Evolutionary conservation across 2,113 vertebrate genomes (phyloP).

Genomic region (Dipodomys ordii): DNA sequence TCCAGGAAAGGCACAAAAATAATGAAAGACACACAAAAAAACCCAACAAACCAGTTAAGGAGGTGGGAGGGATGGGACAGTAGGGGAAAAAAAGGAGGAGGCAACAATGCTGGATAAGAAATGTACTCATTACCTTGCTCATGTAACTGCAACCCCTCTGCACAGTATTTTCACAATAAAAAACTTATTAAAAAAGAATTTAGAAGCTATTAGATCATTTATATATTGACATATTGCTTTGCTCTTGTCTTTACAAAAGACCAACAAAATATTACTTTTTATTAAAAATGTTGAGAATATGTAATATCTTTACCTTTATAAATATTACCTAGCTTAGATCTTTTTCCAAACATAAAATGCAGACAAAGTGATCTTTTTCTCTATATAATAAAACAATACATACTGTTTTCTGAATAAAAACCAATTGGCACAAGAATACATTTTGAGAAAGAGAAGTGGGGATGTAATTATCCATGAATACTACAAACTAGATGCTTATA

Average conservation of each 20-base stretch:
- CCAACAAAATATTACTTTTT: constrained; percentile 15
- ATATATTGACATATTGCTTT: neutral
- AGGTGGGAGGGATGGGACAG: too few species aligned
- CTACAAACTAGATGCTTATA: neutral
- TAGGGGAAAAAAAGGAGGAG: too few species aligned
- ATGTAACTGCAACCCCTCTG: too few species aligned
- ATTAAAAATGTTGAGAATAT: constrained; percentile 9
- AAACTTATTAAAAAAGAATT: neutral
- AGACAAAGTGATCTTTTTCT: neutral
- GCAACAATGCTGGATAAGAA: too few species aligned
- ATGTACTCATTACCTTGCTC: too few species aligned
- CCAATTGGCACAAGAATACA: neutral
- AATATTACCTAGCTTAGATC: neutral
- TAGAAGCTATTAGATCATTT: neutral
- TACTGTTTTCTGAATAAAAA: neutral
- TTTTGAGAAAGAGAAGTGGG: constrained; percentile 51
- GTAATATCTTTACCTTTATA: neutral
- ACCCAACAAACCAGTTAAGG: too few species aligned
- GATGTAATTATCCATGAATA: neutral
- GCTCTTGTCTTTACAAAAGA: neutral
- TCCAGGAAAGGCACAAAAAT: too few species aligned
- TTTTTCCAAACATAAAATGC: neutral
- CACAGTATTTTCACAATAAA: too few species aligned
- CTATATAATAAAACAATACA: neutral
- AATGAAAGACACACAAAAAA: too few species aligned